Evolutionary conservation across 1,140 invertebrate species (phyloP).

Genomic region (Bombus impatiens): DNA sequence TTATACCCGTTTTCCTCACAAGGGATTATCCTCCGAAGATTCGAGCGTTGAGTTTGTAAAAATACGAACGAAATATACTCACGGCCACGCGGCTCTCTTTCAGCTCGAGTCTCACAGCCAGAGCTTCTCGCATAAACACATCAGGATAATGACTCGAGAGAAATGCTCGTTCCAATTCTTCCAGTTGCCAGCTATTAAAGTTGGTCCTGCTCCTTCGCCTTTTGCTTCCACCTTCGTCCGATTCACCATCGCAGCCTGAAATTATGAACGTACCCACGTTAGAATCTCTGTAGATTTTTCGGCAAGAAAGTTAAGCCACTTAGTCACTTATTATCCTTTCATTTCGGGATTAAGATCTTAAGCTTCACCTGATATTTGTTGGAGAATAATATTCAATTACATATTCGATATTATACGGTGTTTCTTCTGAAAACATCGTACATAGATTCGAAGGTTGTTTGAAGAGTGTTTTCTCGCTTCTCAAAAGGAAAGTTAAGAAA

Average conservation of each 20-base stretch:
- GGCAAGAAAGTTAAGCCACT: background rate
- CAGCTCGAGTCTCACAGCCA: constrained; percentile 97
- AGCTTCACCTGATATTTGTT: background rate
- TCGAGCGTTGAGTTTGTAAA: constrained; percentile 14
- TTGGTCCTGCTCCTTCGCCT: constrained; percentile 97
- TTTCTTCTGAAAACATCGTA: background rate
- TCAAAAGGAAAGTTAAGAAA: background rate
- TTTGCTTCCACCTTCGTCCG: constrained; percentile 87
- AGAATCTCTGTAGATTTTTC: background rate
- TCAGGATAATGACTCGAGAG: constrained; percentile 98
- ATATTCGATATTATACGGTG: background rate
- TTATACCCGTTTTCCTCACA: too few relatives aligned
- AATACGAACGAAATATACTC: constrained; percentile 82
- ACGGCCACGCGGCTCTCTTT: constrained; percentile 99
- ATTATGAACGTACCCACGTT: constrained; percentile 4
- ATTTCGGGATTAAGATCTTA: background rate
- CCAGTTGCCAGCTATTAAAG: constrained; percentile 99
- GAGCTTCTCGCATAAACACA: constrained; percentile 98
- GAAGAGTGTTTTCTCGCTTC: background rate
- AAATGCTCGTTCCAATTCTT: constrained; percentile 98
- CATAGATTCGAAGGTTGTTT: background rate
- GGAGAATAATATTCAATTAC: background rate
- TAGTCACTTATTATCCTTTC: background rate
- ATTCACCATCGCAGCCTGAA: constrained; percentile 84
- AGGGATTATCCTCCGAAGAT: background rate